These are phyloP conservation scores for Lepidothrix coronata DNA, from an alignment of 2,113 vertebrate species.

Conservation along the genomic window DNA sequence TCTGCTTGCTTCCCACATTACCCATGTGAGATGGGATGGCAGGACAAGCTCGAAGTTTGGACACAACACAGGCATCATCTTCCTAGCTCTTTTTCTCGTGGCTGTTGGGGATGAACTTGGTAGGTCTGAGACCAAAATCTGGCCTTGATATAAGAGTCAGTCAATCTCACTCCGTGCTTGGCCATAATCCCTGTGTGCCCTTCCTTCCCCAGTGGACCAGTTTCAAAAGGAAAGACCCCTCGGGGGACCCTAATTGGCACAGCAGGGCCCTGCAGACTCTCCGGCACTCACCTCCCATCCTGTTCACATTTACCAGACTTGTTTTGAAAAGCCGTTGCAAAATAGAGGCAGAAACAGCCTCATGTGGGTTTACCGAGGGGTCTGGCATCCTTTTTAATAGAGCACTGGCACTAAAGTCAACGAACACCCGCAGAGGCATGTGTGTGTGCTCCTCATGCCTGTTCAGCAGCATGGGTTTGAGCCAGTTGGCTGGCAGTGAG, in stretches of 20 bases:
- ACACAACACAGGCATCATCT: neutral
- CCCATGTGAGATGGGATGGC: neutral
- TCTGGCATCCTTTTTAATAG: neutral
- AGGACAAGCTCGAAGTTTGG: fast-evolving
- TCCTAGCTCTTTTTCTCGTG: neutral
- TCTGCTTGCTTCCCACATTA: neutral
- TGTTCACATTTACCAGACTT: neutral
- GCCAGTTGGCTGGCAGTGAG: neutral
- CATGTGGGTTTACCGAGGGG: fast-evolving
- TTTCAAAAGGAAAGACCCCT: neutral
- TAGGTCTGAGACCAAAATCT: neutral
- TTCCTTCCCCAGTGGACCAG: neutral
- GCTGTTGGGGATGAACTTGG: neutral
- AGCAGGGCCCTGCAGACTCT: neutral
- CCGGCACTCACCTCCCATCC: neutral
- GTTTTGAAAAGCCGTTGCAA: neutral
- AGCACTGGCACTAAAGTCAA: neutral
- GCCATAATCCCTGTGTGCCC: fast-evolving
- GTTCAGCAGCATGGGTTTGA: neutral
- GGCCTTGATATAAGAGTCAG: neutral
- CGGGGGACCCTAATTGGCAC: neutral
- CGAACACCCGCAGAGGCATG: fast-evolving
- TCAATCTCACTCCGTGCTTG: neutral
- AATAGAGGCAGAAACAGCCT: neutral
- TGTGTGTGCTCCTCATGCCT: neutral